Conservation (phyloP, 2,797 vertebrate species). For the Onychomys arenicola region DNA sequence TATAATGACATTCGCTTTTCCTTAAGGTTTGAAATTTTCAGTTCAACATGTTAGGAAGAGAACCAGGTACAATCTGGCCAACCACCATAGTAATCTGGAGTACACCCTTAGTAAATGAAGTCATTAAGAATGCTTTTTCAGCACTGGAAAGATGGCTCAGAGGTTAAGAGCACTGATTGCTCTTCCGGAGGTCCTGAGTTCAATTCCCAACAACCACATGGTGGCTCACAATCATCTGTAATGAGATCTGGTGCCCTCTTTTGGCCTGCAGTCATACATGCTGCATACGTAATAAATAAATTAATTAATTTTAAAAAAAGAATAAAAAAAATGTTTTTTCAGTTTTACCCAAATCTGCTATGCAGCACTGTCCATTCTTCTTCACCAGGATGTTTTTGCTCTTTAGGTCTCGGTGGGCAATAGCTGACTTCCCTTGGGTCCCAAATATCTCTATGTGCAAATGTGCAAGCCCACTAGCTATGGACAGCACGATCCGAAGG, state of each 20-base stretch:
- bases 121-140: background rate
- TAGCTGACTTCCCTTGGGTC: constrained; percentile 98
- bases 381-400: constrained; percentile 99
- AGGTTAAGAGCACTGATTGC: too few relatives aligned
- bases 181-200: too few relatives aligned
- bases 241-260: too few relatives aligned
- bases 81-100: background rate
- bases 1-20: background rate
- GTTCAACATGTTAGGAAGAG: background rate
- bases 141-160: too few relatives aligned
- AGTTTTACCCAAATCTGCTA: constrained; percentile 93
- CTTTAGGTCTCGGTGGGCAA: constrained; percentile 97
- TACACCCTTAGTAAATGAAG: background rate
- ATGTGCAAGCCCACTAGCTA: constrained; percentile 96
- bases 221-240: too few relatives aligned
- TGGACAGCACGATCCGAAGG: constrained; percentile 96
- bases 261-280: too few relatives aligned
- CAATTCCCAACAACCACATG: too few relatives aligned
- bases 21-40: background rate
- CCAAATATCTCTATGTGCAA: constrained; percentile 99
- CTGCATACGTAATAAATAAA: too few relatives aligned
- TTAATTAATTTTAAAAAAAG: too few relatives aligned
- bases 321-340: too few relatives aligned
- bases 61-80: background rate
- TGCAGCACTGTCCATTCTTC: constrained; percentile 98